Evolutionary conservation across 2,888 invertebrate species (phyloP).

Genomic region (Ischnus inquisitorius): DNA sequence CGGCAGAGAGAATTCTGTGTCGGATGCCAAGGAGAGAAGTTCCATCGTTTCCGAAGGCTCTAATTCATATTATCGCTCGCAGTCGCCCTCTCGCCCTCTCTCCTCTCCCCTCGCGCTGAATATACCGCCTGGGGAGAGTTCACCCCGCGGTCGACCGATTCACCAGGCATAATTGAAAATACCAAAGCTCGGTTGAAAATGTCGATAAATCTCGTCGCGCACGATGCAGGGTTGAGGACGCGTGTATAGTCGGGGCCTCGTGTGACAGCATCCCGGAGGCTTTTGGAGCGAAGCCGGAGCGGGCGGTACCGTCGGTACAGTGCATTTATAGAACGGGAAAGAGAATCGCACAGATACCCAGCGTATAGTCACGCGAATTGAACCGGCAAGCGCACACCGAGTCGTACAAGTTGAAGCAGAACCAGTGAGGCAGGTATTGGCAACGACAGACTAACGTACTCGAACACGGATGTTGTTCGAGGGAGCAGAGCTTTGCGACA

Average conservation of each 20-base stretch:
- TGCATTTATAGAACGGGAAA: constrained; percentile 30
- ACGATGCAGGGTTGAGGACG: constrained; percentile 16
- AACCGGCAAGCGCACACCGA: not conserved
- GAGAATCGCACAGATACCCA: constrained; percentile 35
- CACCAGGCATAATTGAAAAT: constrained; percentile 77
- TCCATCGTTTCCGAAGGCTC: constrained; percentile 57
- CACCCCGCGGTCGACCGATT: constrained; percentile 42
- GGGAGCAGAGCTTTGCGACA: constrained; percentile 2
- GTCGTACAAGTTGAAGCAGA: constrained; percentile 24
- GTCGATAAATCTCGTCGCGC: constrained; percentile 75
- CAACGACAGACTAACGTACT: constrained; percentile 21
- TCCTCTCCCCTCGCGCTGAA: too few relatives aligned
- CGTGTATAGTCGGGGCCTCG: constrained; percentile 21
- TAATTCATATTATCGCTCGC: constrained; percentile 69
- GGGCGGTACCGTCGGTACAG: constrained; percentile 33
- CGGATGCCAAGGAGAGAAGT: constrained; percentile 50
- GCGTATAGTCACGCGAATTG: constrained; percentile 3
- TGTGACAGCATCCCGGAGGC: constrained; percentile 40
- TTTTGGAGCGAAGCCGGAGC: constrained; percentile 17
- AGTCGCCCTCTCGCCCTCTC: not conserved
- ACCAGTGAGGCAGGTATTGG: not conserved
- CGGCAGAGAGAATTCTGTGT: not conserved
- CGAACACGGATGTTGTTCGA: constrained; percentile 32
- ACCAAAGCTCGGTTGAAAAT: constrained; percentile 76
- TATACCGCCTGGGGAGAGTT: not conserved